Base-by-base conservation (phyloP, 2,797 vertebrate species). In the Mus caroli region DNA sequence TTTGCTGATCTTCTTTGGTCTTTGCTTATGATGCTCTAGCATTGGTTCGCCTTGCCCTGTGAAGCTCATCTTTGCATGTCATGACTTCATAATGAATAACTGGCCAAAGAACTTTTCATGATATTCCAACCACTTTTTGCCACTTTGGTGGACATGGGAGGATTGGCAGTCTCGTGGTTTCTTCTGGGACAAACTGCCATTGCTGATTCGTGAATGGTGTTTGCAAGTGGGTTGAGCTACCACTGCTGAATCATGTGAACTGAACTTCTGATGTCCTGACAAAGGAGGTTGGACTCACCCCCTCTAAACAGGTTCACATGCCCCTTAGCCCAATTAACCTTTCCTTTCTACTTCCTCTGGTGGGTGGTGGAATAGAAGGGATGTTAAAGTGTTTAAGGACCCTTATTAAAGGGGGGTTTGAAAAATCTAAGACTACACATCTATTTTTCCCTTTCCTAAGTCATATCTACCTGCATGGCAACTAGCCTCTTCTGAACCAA, bases 381-480 rank as follows among this genome's bases (percentile, higher is more conserved):
- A 71, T 3, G 69, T 71, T 37, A 71, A 71, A 71, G 69, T 19
- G 1, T 20, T 71, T 71, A 71, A 71, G 69, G 37, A 37, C 17
- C 34, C 69, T 71, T 20, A 20, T 71, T 71, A 71, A 71, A 71
- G 69, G 17, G 17, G n/a, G 3, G 37, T 71, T 19, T 37, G 69
- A 37, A 71, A 71, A 71, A 37, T 71, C n/a, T 19, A 37, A 71
- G 17, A 20, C 69, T 37, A 37, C n/a, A 37, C 7, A 71, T 37
- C 17, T 8, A 37, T 71, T 71, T 19, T 43, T 10, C 50, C 34
- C 14, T 73, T 11, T 37, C n/a, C 79, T 87, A 28, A 88, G 62
- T 97, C 75, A 96, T 37, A 50, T 12, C n/a, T 75, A 77, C 52
- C 56, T 90, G 28, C 58, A 71, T 19, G 17, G 13, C 84, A 84